Evolutionary conservation across 2,797 vertebrate genomes (phyloP), one percentile per base, ranked within the genome.

Genomic region (Cuniculus paca): DNA sequence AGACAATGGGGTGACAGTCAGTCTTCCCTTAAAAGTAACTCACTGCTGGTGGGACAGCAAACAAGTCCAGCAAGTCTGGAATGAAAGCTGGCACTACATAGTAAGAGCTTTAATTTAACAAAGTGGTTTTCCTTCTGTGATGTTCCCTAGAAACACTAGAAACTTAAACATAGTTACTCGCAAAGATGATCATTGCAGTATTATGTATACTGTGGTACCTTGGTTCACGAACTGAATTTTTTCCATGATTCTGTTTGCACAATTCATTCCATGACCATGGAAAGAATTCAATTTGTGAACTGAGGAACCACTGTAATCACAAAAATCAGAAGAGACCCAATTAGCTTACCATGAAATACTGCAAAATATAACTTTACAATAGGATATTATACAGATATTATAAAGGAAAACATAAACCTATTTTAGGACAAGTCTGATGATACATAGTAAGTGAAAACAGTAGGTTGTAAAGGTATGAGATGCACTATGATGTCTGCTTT

Each of bases 21-120:
- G 26, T 50, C 36, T 88, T 88, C 52, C 22, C 36, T 91, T 96
- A 95, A 96, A 88, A 82, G 79, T 72, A 79, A 87, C 19, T 63
- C 31, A 77, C 22, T 56, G 82, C 13, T 74, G 10, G 11, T 88
- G 19, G 20, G 39, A 90, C 10, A 90, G 78, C 58, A 80, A 75
- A 63, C 2, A 88, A 52, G 20, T 31, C 61, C 4, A 70, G 31
- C 10, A 8, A 77, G 11, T 80, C 79, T 80, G n/a, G 48, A 83
- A 88, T 50, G 24, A 28, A 93, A 72, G 0, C n/a, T 48, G 56
- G 24, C 45, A 75, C 86, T 36, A 86, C 14, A 28, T 36, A 90
- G 83, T 6, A 65, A 78, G 7, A 80, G 56, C 42, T 87, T 94
- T 88, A 72, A 87, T 61, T 50, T 81, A 54, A 91, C 88, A 93